These are phyloP conservation scores for Sakesphorus luctuosus DNA, from an alignment of 2,113 vertebrate genomes.

Conservation along the genomic window DNA sequence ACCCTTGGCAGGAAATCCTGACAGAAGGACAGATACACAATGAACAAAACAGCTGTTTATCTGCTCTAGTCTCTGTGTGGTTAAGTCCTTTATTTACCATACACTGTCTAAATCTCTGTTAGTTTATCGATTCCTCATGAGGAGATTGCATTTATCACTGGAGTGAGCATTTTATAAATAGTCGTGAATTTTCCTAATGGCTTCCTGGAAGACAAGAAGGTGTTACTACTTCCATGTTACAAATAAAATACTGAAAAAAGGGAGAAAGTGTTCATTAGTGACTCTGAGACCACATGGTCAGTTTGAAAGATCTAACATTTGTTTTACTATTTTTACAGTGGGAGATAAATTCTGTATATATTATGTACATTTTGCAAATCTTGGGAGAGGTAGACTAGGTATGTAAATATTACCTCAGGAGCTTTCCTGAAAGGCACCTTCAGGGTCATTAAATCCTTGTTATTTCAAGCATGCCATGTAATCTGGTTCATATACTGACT, in stretches of 20 bases:
- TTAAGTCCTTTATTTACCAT: not conserved
- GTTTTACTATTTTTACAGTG: not conserved
- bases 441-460: not conserved
- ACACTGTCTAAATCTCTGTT: not conserved
- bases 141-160: not conserved
- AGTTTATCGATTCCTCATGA: not conserved
- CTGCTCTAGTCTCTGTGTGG: not conserved
- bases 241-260: not conserved
- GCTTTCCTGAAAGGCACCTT: conserved; percentile 16
- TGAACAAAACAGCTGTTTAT: not conserved
- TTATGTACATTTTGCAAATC: not conserved
- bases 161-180: not conserved
- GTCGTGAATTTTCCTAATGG: not conserved
- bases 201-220: not conserved
- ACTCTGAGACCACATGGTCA: not conserved
- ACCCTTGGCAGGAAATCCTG: not conserved
- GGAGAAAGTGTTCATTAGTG: not conserved
- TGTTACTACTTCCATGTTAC: not conserved
- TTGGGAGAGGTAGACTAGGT: not conserved
- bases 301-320: not conserved
- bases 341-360: not conserved
- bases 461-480: not conserved
- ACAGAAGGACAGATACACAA: not conserved
- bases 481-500: not conserved
- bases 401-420: not conserved